phyloP scores from a whole-genome alignment of 2,113 vertebrate genomes.

The Forbesichthys agassizii region DNA sequence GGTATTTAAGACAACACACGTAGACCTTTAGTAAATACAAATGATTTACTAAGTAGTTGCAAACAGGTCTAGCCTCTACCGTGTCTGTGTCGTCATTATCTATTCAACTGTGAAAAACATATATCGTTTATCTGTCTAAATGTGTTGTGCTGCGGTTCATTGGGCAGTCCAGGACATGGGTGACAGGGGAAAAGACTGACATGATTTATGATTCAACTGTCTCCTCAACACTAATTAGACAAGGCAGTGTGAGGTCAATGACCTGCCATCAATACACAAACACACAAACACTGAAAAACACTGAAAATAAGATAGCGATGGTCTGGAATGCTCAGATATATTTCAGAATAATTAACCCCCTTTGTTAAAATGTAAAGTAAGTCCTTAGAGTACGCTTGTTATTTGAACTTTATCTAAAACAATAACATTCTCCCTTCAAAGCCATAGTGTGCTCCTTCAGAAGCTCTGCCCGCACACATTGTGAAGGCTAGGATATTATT shows the following conservation, averaged over 20 bases:
- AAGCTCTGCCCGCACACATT: too few species aligned
- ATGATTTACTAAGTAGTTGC: too few species aligned
- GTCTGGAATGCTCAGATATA: not conserved
- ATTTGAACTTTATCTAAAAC: too few species aligned
- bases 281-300: slow-evolving; percentile 16
- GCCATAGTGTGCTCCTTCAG: too few species aligned
- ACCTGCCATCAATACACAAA: slow-evolving; percentile 31
- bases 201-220: too few species aligned
- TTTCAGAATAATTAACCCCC: not conserved
- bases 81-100: not conserved
- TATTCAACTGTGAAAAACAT: not conserved
- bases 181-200: not conserved
- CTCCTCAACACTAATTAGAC: slow-evolving; percentile 51
- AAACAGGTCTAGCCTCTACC: not conserved
- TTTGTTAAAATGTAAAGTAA: not conserved
- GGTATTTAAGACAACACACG: too few species aligned
- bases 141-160: too few species aligned
- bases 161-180: not conserved
- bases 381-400: too few species aligned
- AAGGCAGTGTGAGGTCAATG: slow-evolving; percentile 26
- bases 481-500: too few species aligned
- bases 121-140: too few species aligned
- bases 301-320: slow-evolving; percentile 3
- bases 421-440: too few species aligned
- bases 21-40: too few species aligned